Base-by-base conservation (phyloP, 2,797 vertebrate species). In the Benthosema pterotum region DNA sequence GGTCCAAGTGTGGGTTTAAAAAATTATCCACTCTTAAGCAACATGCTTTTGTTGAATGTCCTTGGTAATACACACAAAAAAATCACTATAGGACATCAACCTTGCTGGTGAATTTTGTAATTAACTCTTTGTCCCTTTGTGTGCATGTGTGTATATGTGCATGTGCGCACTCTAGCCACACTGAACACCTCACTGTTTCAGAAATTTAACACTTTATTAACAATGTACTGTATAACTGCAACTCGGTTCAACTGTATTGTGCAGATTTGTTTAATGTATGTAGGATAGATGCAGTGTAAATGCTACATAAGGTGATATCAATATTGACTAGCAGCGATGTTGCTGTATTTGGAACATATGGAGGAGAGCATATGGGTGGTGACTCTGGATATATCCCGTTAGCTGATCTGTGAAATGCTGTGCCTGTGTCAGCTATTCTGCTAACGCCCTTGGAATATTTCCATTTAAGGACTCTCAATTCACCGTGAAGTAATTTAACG, bases 141-240 rank as follows among this genome's bases (percentile, higher is more conserved):
- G 15, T 46, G 52, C 5, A 13, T 38, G n/a, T 2, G 32, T 13
- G 19, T 53, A 50, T 47, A 49, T 52, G 49, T 17, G 45, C 49
- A 14, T 49, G 65, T 55, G 43, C 51, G 43, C 43, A n/a, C 45
- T 13, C 32, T 38, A 38, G 32, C 32, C 8, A 38, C 32, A 38
- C 8, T 38, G 32, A 38, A 38, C 32, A 38, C 32, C 8, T 9
- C 1, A 11, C 8, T n/a, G 32, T 38, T 38, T 38, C 32, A 38
- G 7, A 38, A 38, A n/a, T n/a, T n/a, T n/a, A n/a, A n/a, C n/a
- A n/a, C n/a, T n/a, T n/a, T n/a, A n/a, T n/a, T n/a, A n/a, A n/a
- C n/a, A n/a, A n/a, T n/a, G n/a, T n/a, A n/a, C n/a, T n/a, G n/a
- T n/a, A n/a, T n/a, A n/a, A n/a, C n/a, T n/a, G n/a, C n/a, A n/a